A percentile compares a stretch with the other conserved stretches of the same genome.
Evolutionary conservation across 2,888 invertebrate genomes (phyloP).

Genomic region (Heliothis peltigera): DNA sequence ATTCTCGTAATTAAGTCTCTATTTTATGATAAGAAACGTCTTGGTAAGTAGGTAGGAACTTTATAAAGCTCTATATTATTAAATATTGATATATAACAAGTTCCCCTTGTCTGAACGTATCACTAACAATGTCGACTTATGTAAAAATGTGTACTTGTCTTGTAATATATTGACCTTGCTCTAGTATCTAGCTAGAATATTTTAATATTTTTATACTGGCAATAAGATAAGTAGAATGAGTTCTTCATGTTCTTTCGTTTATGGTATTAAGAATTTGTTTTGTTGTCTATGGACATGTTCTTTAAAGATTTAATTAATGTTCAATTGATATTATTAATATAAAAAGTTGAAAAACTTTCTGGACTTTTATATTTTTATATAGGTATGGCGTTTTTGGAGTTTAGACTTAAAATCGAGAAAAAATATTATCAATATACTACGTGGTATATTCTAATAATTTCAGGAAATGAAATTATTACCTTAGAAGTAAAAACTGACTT

Average conservation of each 20-base stretch:
- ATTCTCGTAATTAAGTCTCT: no score
- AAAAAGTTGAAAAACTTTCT: no score
- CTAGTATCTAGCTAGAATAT: slow-evolving; percentile 33
- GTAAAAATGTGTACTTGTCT: slow-evolving; percentile 23
- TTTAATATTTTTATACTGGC: slow-evolving; percentile 35
- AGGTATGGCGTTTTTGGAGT: no score
- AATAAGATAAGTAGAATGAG: slow-evolving; percentile 17
- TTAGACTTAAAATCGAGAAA: no score
- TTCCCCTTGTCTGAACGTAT: slow-evolving; percentile 1
- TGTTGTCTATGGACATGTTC: no score
- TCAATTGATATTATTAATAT: no score
- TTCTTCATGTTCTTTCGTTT: slow-evolving; percentile 31
- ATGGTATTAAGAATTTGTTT: background rate
- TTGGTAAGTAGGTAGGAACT: background rate
- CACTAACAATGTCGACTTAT: slow-evolving; percentile 12
- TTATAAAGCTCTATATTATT: background rate
- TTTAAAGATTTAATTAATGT: no score
- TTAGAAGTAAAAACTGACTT: no score
- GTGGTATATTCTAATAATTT: no score
- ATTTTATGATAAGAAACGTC: background rate
- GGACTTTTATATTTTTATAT: no score
- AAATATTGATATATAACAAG: slow-evolving; percentile 2
- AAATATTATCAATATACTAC: no score
- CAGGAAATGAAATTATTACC: no score
- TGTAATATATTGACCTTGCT: slow-evolving; percentile 27